Percentiles rank a stretch among this genome's conserved stretches.
Evolutionary conservation across 2,888 invertebrate genomes (phyloP).

Genomic region (Coronaproctus castanopsis): DNA sequence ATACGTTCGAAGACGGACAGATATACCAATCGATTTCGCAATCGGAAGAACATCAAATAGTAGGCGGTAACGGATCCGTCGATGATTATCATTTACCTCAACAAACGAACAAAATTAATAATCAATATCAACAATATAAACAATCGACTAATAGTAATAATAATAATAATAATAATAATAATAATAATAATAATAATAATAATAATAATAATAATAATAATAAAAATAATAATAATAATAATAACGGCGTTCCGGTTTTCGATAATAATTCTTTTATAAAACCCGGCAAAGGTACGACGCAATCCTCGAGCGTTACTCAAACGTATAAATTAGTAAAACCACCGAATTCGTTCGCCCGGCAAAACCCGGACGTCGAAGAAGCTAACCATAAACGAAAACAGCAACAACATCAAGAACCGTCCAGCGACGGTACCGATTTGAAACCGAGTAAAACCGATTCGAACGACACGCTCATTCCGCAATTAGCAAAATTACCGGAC

Average conservation of each 20-base stretch:
- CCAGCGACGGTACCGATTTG: neutral
- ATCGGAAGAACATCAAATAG: conserved; percentile 47
- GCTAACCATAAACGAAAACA: neutral
- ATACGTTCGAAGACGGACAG: conserved; percentile 42
- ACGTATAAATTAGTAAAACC: too few relatives aligned
- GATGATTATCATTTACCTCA: conserved; percentile 24
- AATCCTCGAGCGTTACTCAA: neutral
- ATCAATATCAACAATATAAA: neutral
- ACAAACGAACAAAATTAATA: neutral
- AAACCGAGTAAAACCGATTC: conserved; percentile 4
- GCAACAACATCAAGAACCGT: neutral
- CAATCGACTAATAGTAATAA: neutral
- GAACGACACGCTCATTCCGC: conserved; percentile 22
- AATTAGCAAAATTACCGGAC: conserved; percentile 42
- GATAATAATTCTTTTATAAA: too few relatives aligned
- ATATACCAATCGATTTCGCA: conserved; percentile 55
- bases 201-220: neutral
- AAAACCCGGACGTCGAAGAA: too few relatives aligned
- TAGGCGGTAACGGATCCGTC: conserved; percentile 21
- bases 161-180: neutral
- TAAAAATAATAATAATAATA: neutral
- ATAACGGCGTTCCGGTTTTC: neutral
- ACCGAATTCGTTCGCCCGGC: too few relatives aligned
- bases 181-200: neutral
- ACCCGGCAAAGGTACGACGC: neutral